Percentiles rank a stretch among this genome's conserved stretches.
These are phyloP conservation scores for Hylia prasina DNA, from an alignment of 2,113 vertebrate genomes.

Conservation along the genomic window DNA sequence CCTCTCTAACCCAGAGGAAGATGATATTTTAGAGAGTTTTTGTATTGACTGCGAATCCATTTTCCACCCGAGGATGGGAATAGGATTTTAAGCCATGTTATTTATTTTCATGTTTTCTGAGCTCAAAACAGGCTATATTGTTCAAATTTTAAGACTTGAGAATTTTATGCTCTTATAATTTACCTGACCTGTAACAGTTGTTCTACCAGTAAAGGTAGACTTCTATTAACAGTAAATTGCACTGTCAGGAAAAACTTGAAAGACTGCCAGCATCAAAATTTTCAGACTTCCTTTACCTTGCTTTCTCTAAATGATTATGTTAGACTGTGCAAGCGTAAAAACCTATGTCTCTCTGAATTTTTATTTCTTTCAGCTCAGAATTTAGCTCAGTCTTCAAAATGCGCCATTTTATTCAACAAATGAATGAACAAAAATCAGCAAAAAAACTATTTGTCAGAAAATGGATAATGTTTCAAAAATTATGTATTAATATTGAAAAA, in stretches of 20 bases:
- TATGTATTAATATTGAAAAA: background rate
- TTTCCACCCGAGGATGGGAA: background rate
- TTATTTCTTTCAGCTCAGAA: background rate
- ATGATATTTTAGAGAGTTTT: background rate
- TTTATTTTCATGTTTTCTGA: background rate
- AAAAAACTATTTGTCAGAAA: background rate
- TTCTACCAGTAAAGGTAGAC: background rate
- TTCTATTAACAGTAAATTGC: background rate
- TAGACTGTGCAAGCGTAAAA: background rate
- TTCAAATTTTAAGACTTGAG: background rate
- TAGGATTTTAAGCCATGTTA: background rate
- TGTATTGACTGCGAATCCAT: background rate
- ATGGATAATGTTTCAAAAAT: background rate
- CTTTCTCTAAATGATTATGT: background rate
- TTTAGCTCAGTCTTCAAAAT: background rate
- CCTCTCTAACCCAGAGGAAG: background rate
- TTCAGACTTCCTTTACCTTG: background rate
- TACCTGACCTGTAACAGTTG: background rate
- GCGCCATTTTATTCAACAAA: background rate
- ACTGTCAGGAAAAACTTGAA: background rate
- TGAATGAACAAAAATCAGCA: background rate
- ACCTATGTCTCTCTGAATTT: background rate
- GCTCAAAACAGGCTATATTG: background rate
- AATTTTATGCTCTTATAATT: background rate
- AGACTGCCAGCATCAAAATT: background rate